Evolutionary conservation across 2,797 vertebrate species (phyloP), one percentile per base, ranked within the genome.

Genomic region (Aulostomus chinensis): DNA sequence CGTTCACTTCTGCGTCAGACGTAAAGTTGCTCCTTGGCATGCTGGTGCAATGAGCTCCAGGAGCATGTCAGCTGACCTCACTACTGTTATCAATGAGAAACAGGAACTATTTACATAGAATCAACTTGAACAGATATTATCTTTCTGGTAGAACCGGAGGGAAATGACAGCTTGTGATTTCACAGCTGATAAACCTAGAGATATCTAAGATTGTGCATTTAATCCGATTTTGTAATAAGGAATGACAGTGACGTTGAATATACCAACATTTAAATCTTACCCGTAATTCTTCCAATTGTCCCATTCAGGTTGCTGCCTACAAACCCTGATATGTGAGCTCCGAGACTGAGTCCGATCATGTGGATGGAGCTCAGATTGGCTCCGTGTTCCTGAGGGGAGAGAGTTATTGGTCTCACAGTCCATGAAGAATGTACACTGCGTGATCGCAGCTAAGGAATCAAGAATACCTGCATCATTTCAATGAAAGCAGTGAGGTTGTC

Each of bases 271-370:
- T n/a, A n/a, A n/a, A n/a, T 9, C 62, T 85, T 74, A 98, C 97
- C 97, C 87, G 97, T 96, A 71, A 99, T 98, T 86, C 95, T 93
- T 78, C 94, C 95, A 46, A 99, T 81, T 52, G 59, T 34, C 1
- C 96, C 93, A 2, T 88, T 74, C 29, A 96, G 89, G 2, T 76
- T 86, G 17, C 92, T 90, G 2, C 96, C 97, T 7, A 95, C 86
- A 59, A 96, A 96, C 26, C 97, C 97, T 57, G 96, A 92, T 49
- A 98, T 68, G 61, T 99, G 97, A 70, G 96, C 96, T 15, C 97
- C 97, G 4, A 99, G 91, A 61, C 96, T 99, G 51, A 97, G 47
- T 21, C 96, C 97, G 47, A 98, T 93, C 79, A 98, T 81, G 81
- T 98, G 80, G 34, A 98, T 64, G 38, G 83, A 85, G 30, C 78